phyloP scores from a whole-genome alignment of 2,888 invertebrate genomes.

The Drosophila borealis region DNA sequence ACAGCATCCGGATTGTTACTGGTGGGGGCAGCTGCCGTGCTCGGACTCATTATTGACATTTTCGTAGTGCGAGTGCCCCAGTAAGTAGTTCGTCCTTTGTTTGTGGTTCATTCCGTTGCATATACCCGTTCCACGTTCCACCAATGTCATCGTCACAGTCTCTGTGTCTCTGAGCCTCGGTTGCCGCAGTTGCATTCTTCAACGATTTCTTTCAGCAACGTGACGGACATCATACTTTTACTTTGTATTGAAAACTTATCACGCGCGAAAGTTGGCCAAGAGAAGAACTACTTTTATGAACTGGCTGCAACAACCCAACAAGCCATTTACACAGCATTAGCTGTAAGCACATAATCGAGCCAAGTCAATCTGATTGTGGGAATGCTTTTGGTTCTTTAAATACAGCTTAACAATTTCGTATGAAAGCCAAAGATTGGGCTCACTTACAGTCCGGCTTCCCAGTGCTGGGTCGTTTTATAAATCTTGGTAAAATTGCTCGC shows the following conservation, averaged over 20 bases:
- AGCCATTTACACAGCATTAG: conserved; percentile 7
- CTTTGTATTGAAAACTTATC: conserved; percentile 72
- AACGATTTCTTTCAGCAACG: conserved; percentile 55
- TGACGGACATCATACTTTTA: conserved; percentile 60
- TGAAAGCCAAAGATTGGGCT: not conserved
- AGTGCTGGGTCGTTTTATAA: not conserved
- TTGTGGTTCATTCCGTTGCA: conserved; percentile 67
- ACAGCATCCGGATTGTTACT: conserved; percentile 59
- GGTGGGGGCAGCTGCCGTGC: conserved; percentile 20
- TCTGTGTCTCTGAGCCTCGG: conserved; percentile 24
- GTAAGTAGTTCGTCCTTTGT: conserved; percentile 59
- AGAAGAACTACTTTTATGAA: conserved; percentile 30
- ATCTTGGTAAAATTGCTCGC: conserved; percentile 24
- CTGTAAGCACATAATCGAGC: not conserved
- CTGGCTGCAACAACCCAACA: conserved; percentile 33
- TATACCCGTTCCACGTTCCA: conserved; percentile 19
- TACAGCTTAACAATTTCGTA: not conserved
- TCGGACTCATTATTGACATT: conserved; percentile 39
- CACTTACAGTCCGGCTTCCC: not conserved
- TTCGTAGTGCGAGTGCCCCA: conserved; percentile 14
- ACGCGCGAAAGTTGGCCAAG: conserved; percentile 43
- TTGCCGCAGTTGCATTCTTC: conserved; percentile 62
- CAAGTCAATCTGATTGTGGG: not conserved
- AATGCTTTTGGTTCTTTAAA: not conserved
- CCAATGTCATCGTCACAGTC: conserved; percentile 26